phyloP scores from a whole-genome alignment of 2,113 vertebrate genomes.

The Apodemus speciosus region DNA sequence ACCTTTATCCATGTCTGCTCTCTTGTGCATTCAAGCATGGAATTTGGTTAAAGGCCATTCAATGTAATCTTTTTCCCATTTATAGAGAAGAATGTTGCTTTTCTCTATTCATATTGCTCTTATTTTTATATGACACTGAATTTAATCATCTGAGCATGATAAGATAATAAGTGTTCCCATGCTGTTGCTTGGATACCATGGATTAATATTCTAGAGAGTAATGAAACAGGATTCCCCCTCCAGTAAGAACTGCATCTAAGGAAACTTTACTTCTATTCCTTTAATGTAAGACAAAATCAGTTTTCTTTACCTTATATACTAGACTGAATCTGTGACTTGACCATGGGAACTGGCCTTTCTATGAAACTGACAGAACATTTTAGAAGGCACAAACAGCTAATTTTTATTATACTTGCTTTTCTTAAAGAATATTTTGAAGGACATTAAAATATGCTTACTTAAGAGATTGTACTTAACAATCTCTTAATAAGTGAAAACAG shows the following conservation, averaged over 20 bases:
- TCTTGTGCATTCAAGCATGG: not conserved
- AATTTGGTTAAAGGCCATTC: not conserved
- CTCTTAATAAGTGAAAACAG: not conserved
- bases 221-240: not conserved
- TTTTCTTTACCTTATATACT: not conserved
- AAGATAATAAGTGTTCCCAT: slow-evolving; percentile 56
- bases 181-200: slow-evolving; percentile 53
- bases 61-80: not conserved
- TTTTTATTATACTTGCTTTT: not conserved
- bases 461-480: not conserved
- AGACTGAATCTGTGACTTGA: not conserved
- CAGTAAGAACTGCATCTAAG: not conserved
- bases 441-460: not conserved
- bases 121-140: slow-evolving; percentile 47
- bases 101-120: slow-evolving; percentile 25
- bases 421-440: slow-evolving; percentile 16
- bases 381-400: not conserved
- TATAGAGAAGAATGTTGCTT: slow-evolving; percentile 1
- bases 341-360: not conserved
- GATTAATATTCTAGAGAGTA: slow-evolving; percentile 33
- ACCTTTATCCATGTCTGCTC: not conserved
- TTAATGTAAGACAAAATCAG: not conserved
- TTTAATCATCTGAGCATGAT: slow-evolving; percentile 52
- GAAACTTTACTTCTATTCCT: slow-evolving; percentile 35
- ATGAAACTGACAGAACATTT: not conserved